Evolutionary conservation across 2,113 vertebrate species (phyloP), one percentile per base, ranked within the genome.

Genomic region (Pollachius pollachius): DNA sequence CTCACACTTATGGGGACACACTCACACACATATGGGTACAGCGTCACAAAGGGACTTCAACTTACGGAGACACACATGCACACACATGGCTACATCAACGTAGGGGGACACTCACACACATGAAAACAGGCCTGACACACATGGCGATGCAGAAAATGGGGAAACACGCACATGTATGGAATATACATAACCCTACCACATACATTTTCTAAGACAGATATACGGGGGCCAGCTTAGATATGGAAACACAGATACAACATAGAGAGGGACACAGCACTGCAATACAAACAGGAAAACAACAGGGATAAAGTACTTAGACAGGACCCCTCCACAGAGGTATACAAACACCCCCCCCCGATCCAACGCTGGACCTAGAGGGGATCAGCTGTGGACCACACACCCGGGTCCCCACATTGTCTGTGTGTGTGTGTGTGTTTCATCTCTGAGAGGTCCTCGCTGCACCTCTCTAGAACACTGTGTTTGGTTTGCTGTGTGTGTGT

Each of bases 211-310:
- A 23, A 17, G 1, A 59, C 11, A 9, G 17, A 63, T 17, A 27
- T 62, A 30, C 48, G 63, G 21, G 30, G 30, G 0, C 5, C 4
- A 30, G 5, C 3, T 30, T 3, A 3, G 30, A 30, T 30, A 30
- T 30, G 30, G 25, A 15, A 67, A 72, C 66, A 73, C 58, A 21
- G 6, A 2, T 57, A 58, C 68, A 74, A 18, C 16, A 19, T 18
- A n/a, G 18, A n/a, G 18, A 30, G 30, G 30, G 30, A 30, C 30
- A 30, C 30, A 30, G 30, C 30, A 30, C 3, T 30, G 3, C 30
- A 30, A 30, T 60, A 17, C 6, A 9, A 30, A 30, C 30, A 30
- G 30, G 30, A 2, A 30, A 30, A 30, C 5, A 30, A 30, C 3
- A 6, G 30, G 30, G 5, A 30, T 30, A 30, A 30, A 30, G 30